Conservation (phyloP, 2,797 vertebrate genomes). For the Spatula clypeata region DNA sequence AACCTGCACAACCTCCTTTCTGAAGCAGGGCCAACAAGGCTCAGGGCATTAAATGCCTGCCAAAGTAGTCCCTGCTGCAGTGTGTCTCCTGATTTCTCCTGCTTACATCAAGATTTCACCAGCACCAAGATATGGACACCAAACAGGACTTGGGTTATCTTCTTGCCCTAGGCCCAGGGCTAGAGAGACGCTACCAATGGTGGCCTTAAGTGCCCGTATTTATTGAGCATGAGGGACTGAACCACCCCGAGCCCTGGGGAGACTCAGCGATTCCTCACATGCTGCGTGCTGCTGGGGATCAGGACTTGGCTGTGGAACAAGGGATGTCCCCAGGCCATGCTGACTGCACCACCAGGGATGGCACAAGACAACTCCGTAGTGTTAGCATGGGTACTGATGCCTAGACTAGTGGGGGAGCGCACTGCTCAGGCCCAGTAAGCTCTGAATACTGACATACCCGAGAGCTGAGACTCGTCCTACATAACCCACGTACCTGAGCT, state of each 20-base stretch:
- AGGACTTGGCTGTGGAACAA: not conserved
- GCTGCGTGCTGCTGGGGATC: not conserved
- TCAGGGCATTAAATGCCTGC: not conserved
- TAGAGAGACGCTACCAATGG: not conserved
- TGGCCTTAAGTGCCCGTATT: not conserved
- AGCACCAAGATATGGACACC: not conserved
- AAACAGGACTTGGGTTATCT: not conserved
- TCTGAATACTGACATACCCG: not conserved
- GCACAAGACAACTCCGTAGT: accelerated
- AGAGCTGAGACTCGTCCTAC: not conserved
- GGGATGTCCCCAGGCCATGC: not conserved
- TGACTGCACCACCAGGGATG: not conserved
- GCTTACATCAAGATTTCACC: not conserved
- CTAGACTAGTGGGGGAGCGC: accelerated
- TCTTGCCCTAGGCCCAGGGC: not conserved
- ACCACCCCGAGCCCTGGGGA: not conserved
- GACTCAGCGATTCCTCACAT: not conserved
- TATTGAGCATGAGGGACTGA: not conserved
- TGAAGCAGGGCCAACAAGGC: not conserved
- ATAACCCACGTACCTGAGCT: not conserved
- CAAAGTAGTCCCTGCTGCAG: not conserved
- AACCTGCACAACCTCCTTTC: not conserved
- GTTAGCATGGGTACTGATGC: not conserved
- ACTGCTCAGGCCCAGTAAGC: not conserved
- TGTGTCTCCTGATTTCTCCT: not conserved